A percentile compares a stretch with the other conserved stretches of the same genome.
phyloP scores from a whole-genome alignment of 2,888 invertebrate species.

The Neoaliturus tenellus region DNA sequence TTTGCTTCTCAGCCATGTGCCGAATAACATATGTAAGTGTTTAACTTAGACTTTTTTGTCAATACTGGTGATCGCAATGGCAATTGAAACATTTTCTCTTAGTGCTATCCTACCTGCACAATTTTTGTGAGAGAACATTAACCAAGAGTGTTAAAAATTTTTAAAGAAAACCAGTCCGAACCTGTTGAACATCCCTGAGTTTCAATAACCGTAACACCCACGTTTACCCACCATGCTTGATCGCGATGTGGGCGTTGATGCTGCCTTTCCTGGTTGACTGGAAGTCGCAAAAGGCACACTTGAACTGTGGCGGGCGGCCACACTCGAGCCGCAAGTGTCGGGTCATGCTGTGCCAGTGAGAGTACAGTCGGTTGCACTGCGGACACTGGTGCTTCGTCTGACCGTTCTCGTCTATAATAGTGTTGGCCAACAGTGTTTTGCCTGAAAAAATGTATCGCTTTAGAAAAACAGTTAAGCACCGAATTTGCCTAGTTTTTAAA shows the following conservation, averaged over 20 bases:
- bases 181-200: no score
- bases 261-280: conserved; percentile 54
- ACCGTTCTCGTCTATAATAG: conserved; percentile 15
- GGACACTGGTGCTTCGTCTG: conserved; percentile 53
- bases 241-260: conserved; percentile 59
- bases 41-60: no score
- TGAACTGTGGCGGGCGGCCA: conserved; percentile 67
- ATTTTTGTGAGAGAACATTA: no score
- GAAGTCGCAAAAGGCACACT: conserved; percentile 61
- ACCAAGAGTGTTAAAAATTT: no score
- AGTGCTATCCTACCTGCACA: no score
- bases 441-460: neutral
- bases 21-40: no score
- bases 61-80: no score
- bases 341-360: conserved; percentile 54
- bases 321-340: conserved; percentile 60
- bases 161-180: no score
- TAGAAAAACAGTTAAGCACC: neutral
- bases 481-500: no score
- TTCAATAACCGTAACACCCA: no score
- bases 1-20: no score
- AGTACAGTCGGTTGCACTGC: conserved; percentile 31
- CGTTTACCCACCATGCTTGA: conserved; percentile 61
- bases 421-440: conserved; percentile 8
- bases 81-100: no score